These are phyloP conservation scores for Microhierax caerulescens DNA, from an alignment of 2,797 vertebrate species.

Conservation along the genomic window DNA sequence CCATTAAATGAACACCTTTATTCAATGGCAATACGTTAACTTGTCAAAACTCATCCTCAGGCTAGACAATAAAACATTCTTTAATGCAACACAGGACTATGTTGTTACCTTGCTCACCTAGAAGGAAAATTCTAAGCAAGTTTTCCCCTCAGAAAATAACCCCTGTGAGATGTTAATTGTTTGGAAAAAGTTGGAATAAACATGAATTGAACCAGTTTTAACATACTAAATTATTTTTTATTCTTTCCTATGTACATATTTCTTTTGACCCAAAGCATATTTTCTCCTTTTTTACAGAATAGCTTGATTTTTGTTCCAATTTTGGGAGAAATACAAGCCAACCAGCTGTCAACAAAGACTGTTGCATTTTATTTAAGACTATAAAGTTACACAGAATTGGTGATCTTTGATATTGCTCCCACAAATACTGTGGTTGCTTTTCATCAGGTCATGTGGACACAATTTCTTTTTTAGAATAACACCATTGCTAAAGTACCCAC, in stretches of 20 bases:
- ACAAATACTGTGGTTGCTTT: not conserved
- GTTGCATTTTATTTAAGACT: not conserved
- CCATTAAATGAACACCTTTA: not conserved
- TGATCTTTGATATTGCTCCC: not conserved
- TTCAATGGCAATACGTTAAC: not conserved
- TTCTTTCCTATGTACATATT: not conserved
- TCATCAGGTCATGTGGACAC: not conserved
- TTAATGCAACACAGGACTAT: not conserved
- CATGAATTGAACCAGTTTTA: not conserved
- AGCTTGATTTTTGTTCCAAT: not conserved
- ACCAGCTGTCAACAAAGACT: not conserved
- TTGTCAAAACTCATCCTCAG: not conserved
- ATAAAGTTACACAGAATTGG: not conserved
- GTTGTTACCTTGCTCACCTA: not conserved
- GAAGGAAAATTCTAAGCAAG: not conserved
- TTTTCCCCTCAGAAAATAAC: not conserved
- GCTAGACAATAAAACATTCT: not conserved
- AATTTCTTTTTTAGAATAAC: not conserved
- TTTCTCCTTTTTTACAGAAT: not conserved
- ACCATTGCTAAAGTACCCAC: not conserved
- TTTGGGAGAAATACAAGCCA: not conserved
- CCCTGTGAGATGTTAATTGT: not conserved
- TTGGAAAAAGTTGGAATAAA: not conserved
- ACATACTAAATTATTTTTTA: not conserved
- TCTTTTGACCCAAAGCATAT: not conserved